These are phyloP conservation scores for Euclidia mi DNA, from an alignment of 2,888 invertebrate species.

Conservation along the genomic window DNA sequence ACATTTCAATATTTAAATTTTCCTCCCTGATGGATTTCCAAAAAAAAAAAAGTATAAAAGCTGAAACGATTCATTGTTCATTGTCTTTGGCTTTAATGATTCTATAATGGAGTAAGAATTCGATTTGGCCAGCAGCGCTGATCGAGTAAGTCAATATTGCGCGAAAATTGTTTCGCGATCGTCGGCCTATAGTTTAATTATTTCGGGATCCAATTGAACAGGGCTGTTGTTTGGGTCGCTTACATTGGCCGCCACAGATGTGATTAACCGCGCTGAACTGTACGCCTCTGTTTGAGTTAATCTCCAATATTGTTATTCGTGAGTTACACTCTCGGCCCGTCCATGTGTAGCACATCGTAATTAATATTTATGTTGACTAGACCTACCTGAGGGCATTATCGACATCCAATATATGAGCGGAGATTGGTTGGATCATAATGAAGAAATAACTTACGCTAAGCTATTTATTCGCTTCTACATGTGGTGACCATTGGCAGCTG, in stretches of 20 bases:
- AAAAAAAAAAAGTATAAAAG: conserved; percentile 37
- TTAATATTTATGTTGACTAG: conserved; percentile 27
- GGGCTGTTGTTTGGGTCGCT: conserved; percentile 60
- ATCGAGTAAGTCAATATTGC: conserved; percentile 72
- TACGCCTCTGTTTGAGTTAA: conserved; percentile 48
- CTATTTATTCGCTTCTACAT: neutral
- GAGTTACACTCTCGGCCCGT: conserved; percentile 33
- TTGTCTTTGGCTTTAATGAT: conserved; percentile 62
- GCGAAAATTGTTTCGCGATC: conserved; percentile 80
- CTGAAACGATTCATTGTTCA: conserved; percentile 42
- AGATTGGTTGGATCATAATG: conserved; percentile 12
- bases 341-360: conserved; percentile 34
- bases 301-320: conserved; percentile 54
- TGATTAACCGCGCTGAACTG: conserved; percentile 54
- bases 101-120: conserved; percentile 71
- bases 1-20: conserved; percentile 26
- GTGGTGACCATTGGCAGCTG: too few species aligned
- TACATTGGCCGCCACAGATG: conserved; percentile 58
- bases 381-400: conserved; percentile 12
- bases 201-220: conserved; percentile 66
- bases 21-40: neutral
- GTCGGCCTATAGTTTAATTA: conserved; percentile 79
- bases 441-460: conserved; percentile 5
- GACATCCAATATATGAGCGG: conserved; percentile 3
- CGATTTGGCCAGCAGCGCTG: conserved; percentile 63